A percentile compares a stretch with the other conserved stretches of the same genome.
Conservation (phyloP, 1,140 invertebrate genomes). For the Monochamus saltuarius region DNA sequence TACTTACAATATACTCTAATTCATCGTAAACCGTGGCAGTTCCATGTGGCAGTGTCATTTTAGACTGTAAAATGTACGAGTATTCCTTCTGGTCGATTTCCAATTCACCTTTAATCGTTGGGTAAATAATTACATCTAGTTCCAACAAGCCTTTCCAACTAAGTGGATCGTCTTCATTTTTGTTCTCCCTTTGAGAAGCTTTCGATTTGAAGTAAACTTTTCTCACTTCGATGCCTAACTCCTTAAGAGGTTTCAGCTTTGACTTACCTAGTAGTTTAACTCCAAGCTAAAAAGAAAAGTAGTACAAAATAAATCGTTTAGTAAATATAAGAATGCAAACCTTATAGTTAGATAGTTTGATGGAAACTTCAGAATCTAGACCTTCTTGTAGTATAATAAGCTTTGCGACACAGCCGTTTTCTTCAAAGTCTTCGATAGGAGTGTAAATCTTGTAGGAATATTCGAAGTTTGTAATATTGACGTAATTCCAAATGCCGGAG, state of each 20-base stretch:
- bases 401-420: conserved; percentile 72
- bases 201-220: conserved; percentile 42
- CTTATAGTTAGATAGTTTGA: conserved; percentile 66
- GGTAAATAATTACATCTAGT: conserved; percentile 64
- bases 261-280: conserved; percentile 56
- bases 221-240: conserved; percentile 44
- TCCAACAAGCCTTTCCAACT: conserved; percentile 61
- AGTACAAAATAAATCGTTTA: no score
- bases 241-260: conserved; percentile 55
- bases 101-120: conserved; percentile 59
- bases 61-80: conserved; percentile 54
- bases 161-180: conserved; percentile 53
- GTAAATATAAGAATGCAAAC: conserved; percentile 48
- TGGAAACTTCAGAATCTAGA: conserved; percentile 68
- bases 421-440: conserved; percentile 69
- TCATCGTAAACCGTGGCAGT: conserved; percentile 57
- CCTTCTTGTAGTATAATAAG: conserved; percentile 60
- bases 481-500: conserved; percentile 71
- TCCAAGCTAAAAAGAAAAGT: conserved; percentile 55
- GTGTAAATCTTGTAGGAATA: conserved; percentile 76
- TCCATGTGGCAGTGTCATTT: conserved; percentile 56
- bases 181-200: conserved; percentile 36
- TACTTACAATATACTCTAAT: conserved; percentile 50
- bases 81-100: conserved; percentile 61
- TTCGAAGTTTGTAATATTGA: conserved; percentile 69